Conservation (phyloP, 64 coral and sea anemone species). For the Dendrophyllia cribrosa region DNA sequence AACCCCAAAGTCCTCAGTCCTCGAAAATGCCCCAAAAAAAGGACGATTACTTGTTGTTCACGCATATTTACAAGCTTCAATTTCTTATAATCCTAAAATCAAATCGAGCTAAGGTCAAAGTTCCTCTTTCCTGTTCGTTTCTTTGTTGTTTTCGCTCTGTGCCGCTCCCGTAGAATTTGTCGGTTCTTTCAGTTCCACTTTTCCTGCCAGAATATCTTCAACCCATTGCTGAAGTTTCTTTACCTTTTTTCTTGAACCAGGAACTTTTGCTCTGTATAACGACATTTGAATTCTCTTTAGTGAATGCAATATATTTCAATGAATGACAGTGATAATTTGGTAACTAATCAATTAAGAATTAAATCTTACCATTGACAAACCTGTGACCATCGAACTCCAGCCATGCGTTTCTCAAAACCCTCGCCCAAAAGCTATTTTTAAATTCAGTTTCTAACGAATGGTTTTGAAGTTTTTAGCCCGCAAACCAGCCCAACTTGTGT, state of each 20-base stretch:
- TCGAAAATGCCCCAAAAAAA: no score
- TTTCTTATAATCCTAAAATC: background rate
- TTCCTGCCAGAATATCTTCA: constrained; percentile 76
- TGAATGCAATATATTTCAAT: background rate
- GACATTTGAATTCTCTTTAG: background rate
- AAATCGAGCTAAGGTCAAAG: background rate
- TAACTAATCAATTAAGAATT: no score
- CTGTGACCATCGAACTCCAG: no score
- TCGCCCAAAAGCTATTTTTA: no score
- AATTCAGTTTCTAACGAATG: no score
- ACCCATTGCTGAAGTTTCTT: constrained; percentile 80
- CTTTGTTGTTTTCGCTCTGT: constrained; percentile 1
- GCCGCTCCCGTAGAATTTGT: constrained; percentile 10
- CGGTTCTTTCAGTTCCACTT: constrained; percentile 64
- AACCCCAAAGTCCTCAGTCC: no score
- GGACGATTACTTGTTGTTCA: no score
- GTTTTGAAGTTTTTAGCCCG: no score
- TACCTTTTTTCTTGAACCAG: constrained; percentile 86
- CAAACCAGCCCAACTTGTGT: no score
- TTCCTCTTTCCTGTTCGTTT: constrained; percentile 43
- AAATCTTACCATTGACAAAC: no score
- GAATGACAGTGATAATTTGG: background rate
- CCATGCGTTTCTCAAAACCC: no score
- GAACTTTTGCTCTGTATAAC: constrained; percentile 72
- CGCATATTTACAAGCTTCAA: background rate